Conservation (phyloP, 2,113 vertebrate species). For the Campylorhamphus procurvoides region DNA sequence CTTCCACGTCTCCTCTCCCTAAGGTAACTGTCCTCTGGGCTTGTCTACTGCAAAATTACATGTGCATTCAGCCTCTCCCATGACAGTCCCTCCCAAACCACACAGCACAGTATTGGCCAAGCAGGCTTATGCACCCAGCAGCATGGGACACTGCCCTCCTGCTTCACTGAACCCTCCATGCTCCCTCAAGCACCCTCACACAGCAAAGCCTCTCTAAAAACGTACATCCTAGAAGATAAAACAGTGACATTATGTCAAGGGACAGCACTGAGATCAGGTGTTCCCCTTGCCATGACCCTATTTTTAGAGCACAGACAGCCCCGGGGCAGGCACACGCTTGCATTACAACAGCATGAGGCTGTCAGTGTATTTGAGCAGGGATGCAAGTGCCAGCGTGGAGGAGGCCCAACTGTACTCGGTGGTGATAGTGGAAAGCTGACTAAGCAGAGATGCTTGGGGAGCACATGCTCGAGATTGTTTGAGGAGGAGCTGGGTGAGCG, state of each 20-base stretch:
- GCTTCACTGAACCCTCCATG: fast-evolving
- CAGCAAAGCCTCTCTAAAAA: not conserved
- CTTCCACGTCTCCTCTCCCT: not conserved
- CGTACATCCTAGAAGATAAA: not conserved
- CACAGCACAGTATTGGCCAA: not conserved
- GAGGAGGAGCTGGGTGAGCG: not conserved
- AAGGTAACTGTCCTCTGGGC: not conserved
- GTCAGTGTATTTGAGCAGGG: not conserved
- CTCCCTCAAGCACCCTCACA: fast-evolving
- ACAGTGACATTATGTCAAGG: fast-evolving
- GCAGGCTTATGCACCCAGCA: fast-evolving
- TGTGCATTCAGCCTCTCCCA: not conserved
- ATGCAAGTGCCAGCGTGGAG: not conserved
- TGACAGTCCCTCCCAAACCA: not conserved
- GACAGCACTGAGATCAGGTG: not conserved
- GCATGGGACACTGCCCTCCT: not conserved
- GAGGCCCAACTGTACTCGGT: not conserved
- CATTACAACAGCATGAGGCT: not conserved
- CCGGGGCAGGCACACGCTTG: not conserved
- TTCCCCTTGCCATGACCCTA: not conserved
- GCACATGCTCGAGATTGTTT: not conserved
- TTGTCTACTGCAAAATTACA: not conserved
- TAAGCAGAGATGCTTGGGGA: not conserved
- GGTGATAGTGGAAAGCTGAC: not conserved
- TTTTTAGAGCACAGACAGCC: not conserved